phyloP scores from a whole-genome alignment of 2,113 vertebrate genomes.

The Gopherus flavomarginatus region DNA sequence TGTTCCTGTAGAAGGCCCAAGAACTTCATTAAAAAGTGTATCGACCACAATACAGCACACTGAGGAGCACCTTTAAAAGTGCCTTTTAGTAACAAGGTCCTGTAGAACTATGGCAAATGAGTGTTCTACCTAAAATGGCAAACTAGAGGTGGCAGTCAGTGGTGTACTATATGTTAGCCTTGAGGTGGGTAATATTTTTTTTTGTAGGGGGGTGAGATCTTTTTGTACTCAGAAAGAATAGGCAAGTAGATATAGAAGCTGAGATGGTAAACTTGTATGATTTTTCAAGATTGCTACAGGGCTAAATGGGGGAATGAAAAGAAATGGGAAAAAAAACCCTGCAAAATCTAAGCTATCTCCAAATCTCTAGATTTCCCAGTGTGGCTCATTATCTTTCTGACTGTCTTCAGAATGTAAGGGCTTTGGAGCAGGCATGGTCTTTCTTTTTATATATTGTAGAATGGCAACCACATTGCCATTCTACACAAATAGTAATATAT shows the following conservation, averaged over 20 bases:
- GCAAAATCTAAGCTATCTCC: background rate
- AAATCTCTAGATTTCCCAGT: background rate
- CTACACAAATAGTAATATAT: background rate
- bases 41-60: background rate
- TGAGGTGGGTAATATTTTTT: background rate
- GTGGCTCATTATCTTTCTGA: background rate
- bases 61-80: background rate
- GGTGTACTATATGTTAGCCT: background rate
- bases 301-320: background rate
- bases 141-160: background rate
- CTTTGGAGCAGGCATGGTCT: rapidly evolving
- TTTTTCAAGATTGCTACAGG: background rate
- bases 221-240: background rate
- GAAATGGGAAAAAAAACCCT: background rate
- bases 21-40: background rate
- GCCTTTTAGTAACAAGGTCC: background rate
- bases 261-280: background rate
- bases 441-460: background rate
- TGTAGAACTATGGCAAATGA: background rate
- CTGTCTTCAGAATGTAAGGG: background rate
- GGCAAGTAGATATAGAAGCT: background rate
- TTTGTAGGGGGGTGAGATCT: background rate
- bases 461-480: background rate
- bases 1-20: background rate
- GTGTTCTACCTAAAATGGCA: background rate